phyloP scores from a whole-genome alignment of 1,140 invertebrate genomes.

The Mactra quadrangularis region DNA sequence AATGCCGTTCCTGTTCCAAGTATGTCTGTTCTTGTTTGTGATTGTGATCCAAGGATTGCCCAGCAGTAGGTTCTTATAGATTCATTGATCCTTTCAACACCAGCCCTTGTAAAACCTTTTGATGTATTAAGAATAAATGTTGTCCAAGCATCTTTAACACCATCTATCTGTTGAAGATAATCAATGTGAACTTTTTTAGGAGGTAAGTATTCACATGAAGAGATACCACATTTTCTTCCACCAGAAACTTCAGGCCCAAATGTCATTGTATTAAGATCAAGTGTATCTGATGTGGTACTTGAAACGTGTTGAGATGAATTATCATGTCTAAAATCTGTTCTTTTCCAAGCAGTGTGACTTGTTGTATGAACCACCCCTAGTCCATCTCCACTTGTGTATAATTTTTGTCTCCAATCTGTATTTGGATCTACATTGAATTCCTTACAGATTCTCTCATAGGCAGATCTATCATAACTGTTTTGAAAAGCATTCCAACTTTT shows the following conservation, averaged over 20 bases:
- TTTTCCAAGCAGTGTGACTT: neutral
- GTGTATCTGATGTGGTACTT: neutral
- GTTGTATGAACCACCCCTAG: neutral
- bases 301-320: neutral
- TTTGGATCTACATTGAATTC: constrained; percentile 50
- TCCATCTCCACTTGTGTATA: neutral
- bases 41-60: constrained; percentile 39
- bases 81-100: constrained; percentile 9
- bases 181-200: constrained; percentile 15
- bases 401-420: constrained; percentile 38
- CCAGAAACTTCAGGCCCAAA: constrained; percentile 15
- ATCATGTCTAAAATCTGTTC: constrained; percentile 4
- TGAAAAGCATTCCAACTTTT: constrained; percentile 11
- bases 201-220: neutral
- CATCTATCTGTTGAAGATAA: neutral
- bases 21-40: constrained; percentile 30
- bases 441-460: constrained; percentile 16
- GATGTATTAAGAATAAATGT: constrained; percentile 21
- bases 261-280: constrained; percentile 1
- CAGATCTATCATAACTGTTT: constrained; percentile 11
- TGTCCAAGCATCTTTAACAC: constrained; percentile 15
- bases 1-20: constrained; percentile 29
- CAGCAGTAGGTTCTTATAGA: constrained; percentile 17
- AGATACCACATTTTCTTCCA: neutral
- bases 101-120: constrained; percentile 21